phyloP scores from a whole-genome alignment of 2,113 vertebrate species.

The Antechinus flavipes region DNA sequence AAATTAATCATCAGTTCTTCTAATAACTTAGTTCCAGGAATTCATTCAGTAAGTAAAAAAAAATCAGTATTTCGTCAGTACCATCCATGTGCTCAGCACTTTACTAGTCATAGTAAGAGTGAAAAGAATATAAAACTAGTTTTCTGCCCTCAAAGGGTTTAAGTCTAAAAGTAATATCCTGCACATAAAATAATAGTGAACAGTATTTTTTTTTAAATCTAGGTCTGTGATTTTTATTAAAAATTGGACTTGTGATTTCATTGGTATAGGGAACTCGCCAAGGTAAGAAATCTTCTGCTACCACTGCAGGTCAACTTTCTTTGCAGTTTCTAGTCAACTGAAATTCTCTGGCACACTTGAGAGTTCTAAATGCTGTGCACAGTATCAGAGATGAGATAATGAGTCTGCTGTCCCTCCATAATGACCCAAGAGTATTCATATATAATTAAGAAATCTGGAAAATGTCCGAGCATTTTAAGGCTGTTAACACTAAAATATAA shows the following conservation, averaged over 20 bases:
- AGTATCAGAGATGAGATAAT: background rate
- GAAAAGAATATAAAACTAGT: background rate
- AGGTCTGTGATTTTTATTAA: background rate
- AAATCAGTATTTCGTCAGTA: background rate
- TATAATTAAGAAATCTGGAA: background rate
- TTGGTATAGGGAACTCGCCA: background rate
- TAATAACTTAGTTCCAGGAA: conserved; percentile 15
- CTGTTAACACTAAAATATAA: no score
- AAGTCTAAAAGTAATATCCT: background rate
- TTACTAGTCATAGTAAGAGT: background rate
- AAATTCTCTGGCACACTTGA: background rate
- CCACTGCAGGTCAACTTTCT: background rate
- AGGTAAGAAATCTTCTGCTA: background rate
- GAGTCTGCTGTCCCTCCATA: background rate
- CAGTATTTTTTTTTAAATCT: background rate
- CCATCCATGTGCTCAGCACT: background rate
- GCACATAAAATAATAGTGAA: background rate
- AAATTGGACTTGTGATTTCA: background rate
- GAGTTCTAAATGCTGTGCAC: background rate
- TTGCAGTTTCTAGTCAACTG: background rate
- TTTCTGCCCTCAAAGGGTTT: background rate
- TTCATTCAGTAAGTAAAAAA: background rate
- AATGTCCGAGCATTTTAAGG: background rate
- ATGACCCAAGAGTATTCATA: background rate
- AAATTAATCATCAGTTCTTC: background rate